Evolutionary conservation across 1,140 invertebrate genomes (phyloP), one percentile per base, ranked within the genome.

Genomic region (Ooceraea biroi): DNA sequence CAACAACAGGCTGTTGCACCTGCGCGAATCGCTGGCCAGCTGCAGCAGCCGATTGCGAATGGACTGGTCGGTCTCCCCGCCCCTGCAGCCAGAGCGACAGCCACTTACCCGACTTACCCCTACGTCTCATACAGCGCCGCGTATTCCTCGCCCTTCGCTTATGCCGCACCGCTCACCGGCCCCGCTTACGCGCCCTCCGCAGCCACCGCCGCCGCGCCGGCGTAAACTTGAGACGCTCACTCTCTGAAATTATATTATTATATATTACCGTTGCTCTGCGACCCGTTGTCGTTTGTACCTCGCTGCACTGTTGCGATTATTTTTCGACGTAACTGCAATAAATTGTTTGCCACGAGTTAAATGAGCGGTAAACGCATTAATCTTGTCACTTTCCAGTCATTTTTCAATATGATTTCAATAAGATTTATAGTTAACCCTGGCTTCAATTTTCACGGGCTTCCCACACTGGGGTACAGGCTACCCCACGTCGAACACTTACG

Each of bases 81-180:
- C 7, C n/a, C n/a, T n/a, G 73, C 78, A 3, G 85, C 86, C 52
- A 87, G 36, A 50, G 84, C 88, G 7, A 30, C 91, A 30, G 83
- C 91, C 41, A 82, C 63, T 57, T 93, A 93, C 72, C 90, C 93
- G 1, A 84, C 91, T 19, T 93, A 94, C 73, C 88, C 93, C 22
- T 60, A 48, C 3, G 41, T 71, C 10, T 91, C 92, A 0, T 94
- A 93, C 27, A 88, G 91, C 5, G 86, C 92, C 3, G 90, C 92
- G 7, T 94, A 91, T 61, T 89, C 91, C 7, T 94, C 93, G 12
- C 94, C 94, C 0, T 52, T 93, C 1, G 91, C 93, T 19, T 94
- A 92, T 55, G 84, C 89, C 22, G 83, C 90, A 7, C 91, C 93
- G 7, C 41, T 82, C 19, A 77, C 84, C 48, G 90, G 90, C 10